Evolutionary conservation across 2,113 vertebrate genomes (phyloP).

Genomic region (Oplegnathus fasciatus): DNA sequence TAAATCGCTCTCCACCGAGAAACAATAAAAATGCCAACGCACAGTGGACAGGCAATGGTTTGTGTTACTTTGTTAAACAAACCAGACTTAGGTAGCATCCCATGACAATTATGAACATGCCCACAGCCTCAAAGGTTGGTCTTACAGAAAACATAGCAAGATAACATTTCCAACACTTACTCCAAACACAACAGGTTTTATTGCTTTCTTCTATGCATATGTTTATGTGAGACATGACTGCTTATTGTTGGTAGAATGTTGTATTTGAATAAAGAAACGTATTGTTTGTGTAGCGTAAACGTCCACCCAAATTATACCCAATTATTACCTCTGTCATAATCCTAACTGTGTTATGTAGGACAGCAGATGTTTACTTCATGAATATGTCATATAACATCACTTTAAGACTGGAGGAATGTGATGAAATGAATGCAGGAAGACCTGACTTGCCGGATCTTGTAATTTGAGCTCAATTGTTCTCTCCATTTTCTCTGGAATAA

Average conservation of each 20-base stretch:
- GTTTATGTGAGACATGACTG: not conserved
- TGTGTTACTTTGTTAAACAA: no score
- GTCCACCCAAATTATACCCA: not conserved
- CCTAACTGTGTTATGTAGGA: not conserved
- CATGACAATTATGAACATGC: no score
- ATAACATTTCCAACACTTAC: no score
- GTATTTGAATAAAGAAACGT: no score
- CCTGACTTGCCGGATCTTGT: conserved; percentile 6
- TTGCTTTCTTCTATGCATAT: not conserved
- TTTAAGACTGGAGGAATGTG: not conserved
- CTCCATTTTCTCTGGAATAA: not conserved
- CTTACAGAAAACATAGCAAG: no score
- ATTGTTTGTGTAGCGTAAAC: not conserved
- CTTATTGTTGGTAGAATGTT: not conserved
- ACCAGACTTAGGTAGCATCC: no score
- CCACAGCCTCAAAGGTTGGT: no score
- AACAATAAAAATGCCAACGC: no score
- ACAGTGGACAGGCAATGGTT: no score
- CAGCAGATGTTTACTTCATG: not conserved
- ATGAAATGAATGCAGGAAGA: not conserved
- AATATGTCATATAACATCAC: not conserved
- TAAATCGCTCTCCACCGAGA: no score
- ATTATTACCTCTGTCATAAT: no score
- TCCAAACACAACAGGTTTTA: not conserved
- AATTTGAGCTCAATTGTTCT: conserved; percentile 30